Evolutionary conservation across 2,888 invertebrate genomes (phyloP).

Genomic region (Oeneis ivallda): DNA sequence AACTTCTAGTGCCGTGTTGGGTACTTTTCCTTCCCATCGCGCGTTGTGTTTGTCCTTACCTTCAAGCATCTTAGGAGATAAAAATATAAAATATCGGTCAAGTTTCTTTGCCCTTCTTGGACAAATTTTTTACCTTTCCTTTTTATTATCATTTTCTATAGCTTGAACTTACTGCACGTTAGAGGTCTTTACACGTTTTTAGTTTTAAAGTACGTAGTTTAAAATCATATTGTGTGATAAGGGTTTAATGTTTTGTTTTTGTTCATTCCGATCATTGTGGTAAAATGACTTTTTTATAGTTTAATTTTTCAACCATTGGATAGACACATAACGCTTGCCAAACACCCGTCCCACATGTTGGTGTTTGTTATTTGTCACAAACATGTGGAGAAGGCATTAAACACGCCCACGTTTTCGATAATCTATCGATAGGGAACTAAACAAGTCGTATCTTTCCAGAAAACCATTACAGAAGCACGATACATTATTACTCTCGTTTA

Average conservation of each 20-base stretch:
- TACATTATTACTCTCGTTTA: conserved; percentile 18
- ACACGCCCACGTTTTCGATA: neutral
- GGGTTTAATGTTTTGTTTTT: neutral
- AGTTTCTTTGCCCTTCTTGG: too few relatives aligned
- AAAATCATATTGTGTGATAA: neutral
- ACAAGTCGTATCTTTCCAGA: conserved; percentile 4
- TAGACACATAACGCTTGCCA: too few relatives aligned
- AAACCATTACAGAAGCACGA: neutral
- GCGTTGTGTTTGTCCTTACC: too few relatives aligned
- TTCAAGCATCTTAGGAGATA: too few relatives aligned
- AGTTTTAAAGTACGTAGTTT: neutral
- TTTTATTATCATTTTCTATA: neutral
- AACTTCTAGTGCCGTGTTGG: too few relatives aligned
- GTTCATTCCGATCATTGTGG: neutral
- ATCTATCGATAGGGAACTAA: conserved; percentile 6
- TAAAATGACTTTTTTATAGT: conserved; percentile 7
- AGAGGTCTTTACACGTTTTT: neutral
- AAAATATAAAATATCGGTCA: too few relatives aligned
- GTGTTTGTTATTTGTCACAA: neutral
- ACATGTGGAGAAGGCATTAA: too few relatives aligned
- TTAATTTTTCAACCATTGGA: neutral
- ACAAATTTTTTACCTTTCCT: neutral
- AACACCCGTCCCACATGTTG: neutral
- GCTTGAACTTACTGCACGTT: neutral
- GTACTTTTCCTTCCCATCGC: too few relatives aligned